Evolutionary conservation across 1,140 invertebrate genomes (phyloP), one percentile per base, ranked within the genome.

Genomic region (Brachionus paranguensis): DNA sequence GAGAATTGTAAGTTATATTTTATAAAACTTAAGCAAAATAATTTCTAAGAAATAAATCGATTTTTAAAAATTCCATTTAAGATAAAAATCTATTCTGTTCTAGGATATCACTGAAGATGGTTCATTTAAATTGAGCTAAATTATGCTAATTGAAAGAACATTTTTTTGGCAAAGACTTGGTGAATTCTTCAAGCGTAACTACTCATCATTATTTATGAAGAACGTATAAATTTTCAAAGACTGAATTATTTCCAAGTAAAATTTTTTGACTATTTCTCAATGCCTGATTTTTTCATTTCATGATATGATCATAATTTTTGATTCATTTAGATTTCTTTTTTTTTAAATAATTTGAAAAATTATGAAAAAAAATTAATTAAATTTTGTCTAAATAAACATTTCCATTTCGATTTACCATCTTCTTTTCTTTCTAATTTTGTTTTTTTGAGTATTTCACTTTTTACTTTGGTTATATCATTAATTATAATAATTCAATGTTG

Each of bases 381-480:
- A 55, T 53, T n/a, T 55, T 64, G 76, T 64, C 76, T 79, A 60
- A 55, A 53, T 37, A 64, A 64, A 79, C 76, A 79, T 55, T 79
- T 37, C 45, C 50, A 79, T 41, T 79, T 72, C 20, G 53, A 27
- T 12, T 60, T 60, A 60, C 53, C 53, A 60, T 60, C 53, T 20
- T 60, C 27, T 53, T 53, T 17, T 53, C 7, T 53, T 20, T 60
- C 20, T 60, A 60, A 60, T 60, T 43, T 72, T 43, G 29, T 37
- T 43, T 43, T 72, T 72, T 43, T 41, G 17, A 72, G 41, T 72
- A 41, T 72, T 72, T 33, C 24, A 43, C 43, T 72, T 29, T 68
- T 68, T 68, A 29, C 27, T 68, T 41, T 68, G 27, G 65, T 68
- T 41, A 68, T 68, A 72, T 72, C 41, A 43, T 41, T 43, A 72